Evolutionary conservation across 30 jellyfish, hydroid and myxozoan genomes (phyloP), one percentile per base, ranked within the genome.

Genomic region (Hydractinia echinata): DNA sequence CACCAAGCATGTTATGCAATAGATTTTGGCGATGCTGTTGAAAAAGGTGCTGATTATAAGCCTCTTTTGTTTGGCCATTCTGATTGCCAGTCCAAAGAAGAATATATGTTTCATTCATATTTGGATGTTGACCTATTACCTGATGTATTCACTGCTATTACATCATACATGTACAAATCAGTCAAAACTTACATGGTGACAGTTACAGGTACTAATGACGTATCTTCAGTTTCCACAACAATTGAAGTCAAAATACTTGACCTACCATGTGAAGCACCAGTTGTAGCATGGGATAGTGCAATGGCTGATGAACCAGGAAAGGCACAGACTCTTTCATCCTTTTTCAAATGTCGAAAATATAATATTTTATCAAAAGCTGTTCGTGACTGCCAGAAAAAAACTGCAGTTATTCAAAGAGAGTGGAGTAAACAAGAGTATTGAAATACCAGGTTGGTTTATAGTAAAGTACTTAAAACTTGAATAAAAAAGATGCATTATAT

Each of bases 351-450:
- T 71, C 44, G 81, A 20, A 8, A 52, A 71, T 71, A 71, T 71
- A 48, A 48, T 5, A 71, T 71, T 58, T 71, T 71, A 20, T 19
- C 81, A 20, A 71, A 71, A 20, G 53, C 61, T 15, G 11, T 71
- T 15, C 44, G 60, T 14, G 53, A 71, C 51, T 71, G 81, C 61
- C 53, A 19, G 7, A 71, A n/a, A 48, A 71, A 30, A 71, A 30
- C 81, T 20, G 81, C 61, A 19, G 61, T 30, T 8, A 52, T 71
- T 50, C 0, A 20, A 9, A 30, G 81, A 52, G 39, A 54, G 51
- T 71, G 81, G 81, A 14, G 74, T 64, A 51, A 64, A 64, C 39
- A 60, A 71, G 5, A 71, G 10, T 15, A 71, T 71, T 71, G 81
- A 71, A 71, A 52, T 71, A 19, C 81, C 81, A 20, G 81, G 81